Base-by-base conservation (phyloP, 2,113 vertebrate genomes). In the Ochotona princeps region DNA sequence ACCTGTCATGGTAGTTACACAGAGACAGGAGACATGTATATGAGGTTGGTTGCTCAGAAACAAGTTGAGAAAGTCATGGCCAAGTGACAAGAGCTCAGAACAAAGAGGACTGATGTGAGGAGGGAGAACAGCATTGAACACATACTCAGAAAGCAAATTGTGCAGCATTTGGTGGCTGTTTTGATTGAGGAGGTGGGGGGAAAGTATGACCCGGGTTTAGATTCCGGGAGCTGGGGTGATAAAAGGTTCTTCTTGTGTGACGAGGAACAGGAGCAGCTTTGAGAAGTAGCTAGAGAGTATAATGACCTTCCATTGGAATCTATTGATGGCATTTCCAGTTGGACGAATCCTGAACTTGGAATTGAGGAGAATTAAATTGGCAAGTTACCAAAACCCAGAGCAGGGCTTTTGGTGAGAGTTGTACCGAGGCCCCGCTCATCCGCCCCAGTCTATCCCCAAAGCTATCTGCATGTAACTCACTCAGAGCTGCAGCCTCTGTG, bases 341-440 rank as follows among this genome's bases (percentile, higher is more conserved):
- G 15, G 8, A 65, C 2, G 32, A 8, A n/a, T 82, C 13, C n/a
- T 47, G 21, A 83, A 65, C 6, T 51, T 73, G n/a, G 35, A 80
- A 63, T 8, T 35, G 82, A 65, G n/a, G 32, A 26, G 44, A 66
- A 11, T 11, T 78, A 23, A n/a, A 57, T 28, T 10, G 32, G 57
- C 5, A 28, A 69, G 38, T 20, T 49, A n/a, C 12, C 75, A 25
- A 51, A 9, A 35, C n/a, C 32, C n/a, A 51, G 28, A 32, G 0
- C 4, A 73, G 26, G 13, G 12, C 0, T 75, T 25, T 28, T 5
- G 63, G 49, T 26, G 5, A 15, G n/a, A 44, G 17, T 5, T 11
- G 0, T 28, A 5, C 10, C 25, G 32, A 2, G 8, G 0, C 18
- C 35, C 54, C 8, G 0, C 15, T 5, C 57, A 0, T 10, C 17